A percentile compares a stretch with the other conserved stretches of the same genome.
These are phyloP conservation scores for Puffinus mauretanicus DNA, from an alignment of 2,113 vertebrate genomes.

Conservation along the genomic window DNA sequence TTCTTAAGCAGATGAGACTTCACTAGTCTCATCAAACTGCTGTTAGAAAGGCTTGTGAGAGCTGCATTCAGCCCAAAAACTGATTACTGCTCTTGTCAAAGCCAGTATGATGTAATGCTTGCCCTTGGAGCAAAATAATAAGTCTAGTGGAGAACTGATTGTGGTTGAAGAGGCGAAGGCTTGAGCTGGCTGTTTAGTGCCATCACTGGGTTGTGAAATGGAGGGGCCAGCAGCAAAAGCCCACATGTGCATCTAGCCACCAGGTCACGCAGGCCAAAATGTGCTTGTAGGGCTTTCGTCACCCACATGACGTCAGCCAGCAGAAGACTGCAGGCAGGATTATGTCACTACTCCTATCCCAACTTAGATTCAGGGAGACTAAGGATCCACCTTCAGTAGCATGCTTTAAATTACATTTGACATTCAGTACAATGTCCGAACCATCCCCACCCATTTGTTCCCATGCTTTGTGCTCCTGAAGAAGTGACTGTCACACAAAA, in stretches of 20 bases:
- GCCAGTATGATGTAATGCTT: not conserved
- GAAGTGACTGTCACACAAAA: not conserved
- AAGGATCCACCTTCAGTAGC: not conserved
- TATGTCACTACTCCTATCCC: not conserved
- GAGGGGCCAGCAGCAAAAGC: not conserved
- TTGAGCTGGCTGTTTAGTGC: not conserved
- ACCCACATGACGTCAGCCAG: not conserved
- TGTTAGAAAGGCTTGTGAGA: not conserved
- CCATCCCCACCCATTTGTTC: not conserved
- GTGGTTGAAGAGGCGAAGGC: not conserved
- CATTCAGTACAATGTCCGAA: not conserved
- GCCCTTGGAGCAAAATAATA: not conserved
- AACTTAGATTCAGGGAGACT: not conserved
- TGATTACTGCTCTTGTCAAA: not conserved
- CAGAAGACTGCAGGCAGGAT: not conserved
- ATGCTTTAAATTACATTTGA: not conserved
- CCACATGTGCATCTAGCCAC: no score
- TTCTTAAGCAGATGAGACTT: not conserved
- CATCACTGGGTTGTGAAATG: not conserved
- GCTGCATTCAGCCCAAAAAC: not conserved
- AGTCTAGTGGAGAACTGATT: fast-evolving
- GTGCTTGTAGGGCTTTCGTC: not conserved
- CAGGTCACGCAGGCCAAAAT: not conserved
- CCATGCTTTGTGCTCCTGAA: fast-evolving
- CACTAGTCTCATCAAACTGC: not conserved